Conservation (phyloP, 2,797 vertebrate genomes). For the Anabacerthia variegaticeps region DNA sequence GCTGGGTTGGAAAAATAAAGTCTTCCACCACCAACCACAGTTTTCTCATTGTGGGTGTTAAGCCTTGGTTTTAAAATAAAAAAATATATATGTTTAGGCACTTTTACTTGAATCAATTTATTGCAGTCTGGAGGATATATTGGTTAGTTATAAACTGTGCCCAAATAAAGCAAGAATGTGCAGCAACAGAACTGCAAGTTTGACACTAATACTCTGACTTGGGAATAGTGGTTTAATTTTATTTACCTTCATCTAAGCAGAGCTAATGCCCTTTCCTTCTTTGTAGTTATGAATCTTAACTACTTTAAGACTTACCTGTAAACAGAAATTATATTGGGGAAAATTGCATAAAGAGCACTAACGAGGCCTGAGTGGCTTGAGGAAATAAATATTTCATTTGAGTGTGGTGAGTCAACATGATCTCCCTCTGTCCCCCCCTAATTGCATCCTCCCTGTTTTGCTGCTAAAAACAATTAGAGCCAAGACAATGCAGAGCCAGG, state of each 20-base stretch:
- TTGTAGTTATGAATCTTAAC: not conserved
- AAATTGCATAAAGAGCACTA: not conserved
- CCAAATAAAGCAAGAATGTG: not conserved
- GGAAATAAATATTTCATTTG: slow-evolving; percentile 20
- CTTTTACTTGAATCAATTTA: not conserved
- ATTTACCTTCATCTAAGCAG: not conserved
- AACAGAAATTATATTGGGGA: not conserved
- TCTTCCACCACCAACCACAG: accelerated
- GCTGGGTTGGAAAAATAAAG: not conserved
- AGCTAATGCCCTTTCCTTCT: not conserved
- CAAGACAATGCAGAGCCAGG: not conserved
- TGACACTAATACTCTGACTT: not conserved
- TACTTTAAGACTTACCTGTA: not conserved
- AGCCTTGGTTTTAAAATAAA: not conserved
- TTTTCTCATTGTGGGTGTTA: not conserved
- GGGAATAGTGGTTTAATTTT: not conserved
- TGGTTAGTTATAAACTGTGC: not conserved
- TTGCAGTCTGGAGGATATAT: not conserved
- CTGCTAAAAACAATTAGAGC: not conserved
- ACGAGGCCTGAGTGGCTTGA: not conserved
- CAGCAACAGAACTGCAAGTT: not conserved
- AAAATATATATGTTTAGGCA: not conserved
- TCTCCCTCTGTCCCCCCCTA: not conserved
- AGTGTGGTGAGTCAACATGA: not conserved
- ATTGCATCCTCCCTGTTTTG: not conserved